phyloP scores from a whole-genome alignment of 2,113 vertebrate species.

The Platysternon megacephalum region DNA sequence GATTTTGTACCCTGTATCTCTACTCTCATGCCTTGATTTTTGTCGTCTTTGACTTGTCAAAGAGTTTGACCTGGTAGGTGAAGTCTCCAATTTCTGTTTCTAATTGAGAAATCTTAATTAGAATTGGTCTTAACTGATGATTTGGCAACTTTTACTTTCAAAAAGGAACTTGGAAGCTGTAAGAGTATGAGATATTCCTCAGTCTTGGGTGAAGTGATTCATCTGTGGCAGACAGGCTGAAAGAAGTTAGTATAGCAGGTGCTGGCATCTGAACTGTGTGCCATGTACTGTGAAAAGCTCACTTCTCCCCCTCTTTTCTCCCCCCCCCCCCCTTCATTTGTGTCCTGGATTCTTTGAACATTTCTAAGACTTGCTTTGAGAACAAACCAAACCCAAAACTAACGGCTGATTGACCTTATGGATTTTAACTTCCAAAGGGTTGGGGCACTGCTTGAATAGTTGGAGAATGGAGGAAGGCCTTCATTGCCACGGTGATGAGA shows the following conservation, averaged over 20 bases:
- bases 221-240: neutral
- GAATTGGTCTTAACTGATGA: neutral
- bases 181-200: neutral
- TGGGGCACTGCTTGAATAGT: neutral
- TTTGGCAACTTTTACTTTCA: neutral
- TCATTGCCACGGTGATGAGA: neutral
- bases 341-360: neutral
- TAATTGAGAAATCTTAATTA: neutral
- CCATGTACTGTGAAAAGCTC: neutral
- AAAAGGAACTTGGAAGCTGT: neutral
- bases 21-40: neutral
- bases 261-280: neutral
- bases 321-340: neutral
- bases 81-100: neutral
- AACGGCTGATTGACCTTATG: neutral
- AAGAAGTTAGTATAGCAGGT: neutral
- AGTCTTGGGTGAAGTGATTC: neutral
- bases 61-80: neutral
- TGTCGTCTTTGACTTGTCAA: neutral
- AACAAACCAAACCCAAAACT: neutral
- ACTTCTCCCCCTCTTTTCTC: too few relatives aligned
- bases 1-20: neutral
- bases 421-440: neutral
- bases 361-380: neutral
- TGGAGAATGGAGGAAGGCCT: neutral